Evolutionary conservation across 2,797 vertebrate species (phyloP).

Genomic region (Hoplostethus atlanticus): DNA sequence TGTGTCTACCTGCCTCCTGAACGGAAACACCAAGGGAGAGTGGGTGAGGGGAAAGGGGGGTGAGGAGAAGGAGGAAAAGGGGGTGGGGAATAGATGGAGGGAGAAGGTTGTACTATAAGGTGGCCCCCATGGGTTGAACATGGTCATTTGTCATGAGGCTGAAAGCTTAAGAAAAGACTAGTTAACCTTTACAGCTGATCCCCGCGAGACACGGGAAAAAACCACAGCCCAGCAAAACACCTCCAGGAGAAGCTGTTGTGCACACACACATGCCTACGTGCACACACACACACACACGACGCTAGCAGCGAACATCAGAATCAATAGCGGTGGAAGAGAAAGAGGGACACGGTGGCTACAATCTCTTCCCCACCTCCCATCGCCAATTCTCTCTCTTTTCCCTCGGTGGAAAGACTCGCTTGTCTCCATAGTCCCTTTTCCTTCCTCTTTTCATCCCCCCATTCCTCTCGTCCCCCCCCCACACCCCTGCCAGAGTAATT

Average conservation of each 20-base stretch:
- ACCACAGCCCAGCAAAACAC: constrained; percentile 77
- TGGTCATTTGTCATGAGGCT: constrained; percentile 87
- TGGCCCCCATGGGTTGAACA: constrained; percentile 81
- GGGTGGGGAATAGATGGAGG: constrained; percentile 56
- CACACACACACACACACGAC: constrained; percentile 21
- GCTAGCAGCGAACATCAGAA: constrained; percentile 40
- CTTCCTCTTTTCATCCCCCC: no score
- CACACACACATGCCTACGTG: not conserved
- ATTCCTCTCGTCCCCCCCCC: constrained; percentile 41
- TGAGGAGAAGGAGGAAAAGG: not conserved
- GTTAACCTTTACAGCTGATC: constrained; percentile 88
- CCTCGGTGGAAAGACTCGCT: constrained; percentile 36
- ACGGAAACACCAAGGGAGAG: constrained; percentile 51
- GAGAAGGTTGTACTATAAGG: constrained; percentile 74
- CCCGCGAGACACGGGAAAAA: constrained; percentile 71
- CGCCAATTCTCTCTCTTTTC: constrained; percentile 39
- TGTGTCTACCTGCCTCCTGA: constrained; percentile 49
- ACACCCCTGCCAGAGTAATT: constrained; percentile 78
- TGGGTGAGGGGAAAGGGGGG: not conserved
- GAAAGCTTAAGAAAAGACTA: constrained; percentile 90
- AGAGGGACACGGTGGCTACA: constrained; percentile 28
- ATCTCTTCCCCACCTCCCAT: constrained; percentile 33
- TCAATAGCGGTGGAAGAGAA: constrained; percentile 64
- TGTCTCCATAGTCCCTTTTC: constrained; percentile 65
- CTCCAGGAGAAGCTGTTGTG: constrained; percentile 57